phyloP scores from a whole-genome alignment of 1,140 invertebrate genomes.

The Drosophila sp. region DNA sequence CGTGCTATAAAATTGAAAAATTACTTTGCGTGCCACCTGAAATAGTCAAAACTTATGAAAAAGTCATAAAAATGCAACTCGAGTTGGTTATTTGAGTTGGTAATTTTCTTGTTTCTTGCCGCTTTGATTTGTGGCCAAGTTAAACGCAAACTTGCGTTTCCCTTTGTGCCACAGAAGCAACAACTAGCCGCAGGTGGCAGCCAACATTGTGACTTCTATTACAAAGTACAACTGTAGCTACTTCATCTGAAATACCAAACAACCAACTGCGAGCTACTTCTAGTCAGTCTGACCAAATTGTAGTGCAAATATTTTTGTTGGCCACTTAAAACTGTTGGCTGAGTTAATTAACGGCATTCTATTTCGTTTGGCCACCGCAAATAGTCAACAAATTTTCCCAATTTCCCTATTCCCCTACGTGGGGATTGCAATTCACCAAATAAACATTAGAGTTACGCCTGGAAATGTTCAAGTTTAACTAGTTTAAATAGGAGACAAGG shows the following conservation, averaged over 20 bases:
- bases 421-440: slow-evolving; percentile 30
- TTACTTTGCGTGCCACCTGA: slow-evolving; percentile 70
- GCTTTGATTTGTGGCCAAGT: slow-evolving; percentile 69
- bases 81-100: slow-evolving; percentile 36
- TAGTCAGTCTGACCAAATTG: slow-evolving; percentile 40
- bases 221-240: background rate
- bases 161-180: slow-evolving; percentile 39
- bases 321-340: slow-evolving; percentile 49
- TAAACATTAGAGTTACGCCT: slow-evolving; percentile 31
- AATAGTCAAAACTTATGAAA: slow-evolving; percentile 69
- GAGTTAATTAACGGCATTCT: slow-evolving; percentile 57
- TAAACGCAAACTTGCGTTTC: slow-evolving; percentile 69
- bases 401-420: background rate
- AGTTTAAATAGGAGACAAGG: slow-evolving; percentile 26
- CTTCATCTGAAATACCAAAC: background rate
- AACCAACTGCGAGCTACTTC: slow-evolving; percentile 3
- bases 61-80: slow-evolving; percentile 65
- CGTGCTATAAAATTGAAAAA: slow-evolving; percentile 80
- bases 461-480: slow-evolving; percentile 29
- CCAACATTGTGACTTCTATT: slow-evolving; percentile 4
- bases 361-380: slow-evolving; percentile 47
- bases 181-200: slow-evolving; percentile 48
- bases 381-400: slow-evolving; percentile 54
- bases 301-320: slow-evolving; percentile 56
- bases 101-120: slow-evolving; percentile 3